Evolutionary conservation across 1,140 invertebrate genomes (phyloP), one percentile per base, ranked within the genome.

Genomic region (Meloidogyne hapla): DNA sequence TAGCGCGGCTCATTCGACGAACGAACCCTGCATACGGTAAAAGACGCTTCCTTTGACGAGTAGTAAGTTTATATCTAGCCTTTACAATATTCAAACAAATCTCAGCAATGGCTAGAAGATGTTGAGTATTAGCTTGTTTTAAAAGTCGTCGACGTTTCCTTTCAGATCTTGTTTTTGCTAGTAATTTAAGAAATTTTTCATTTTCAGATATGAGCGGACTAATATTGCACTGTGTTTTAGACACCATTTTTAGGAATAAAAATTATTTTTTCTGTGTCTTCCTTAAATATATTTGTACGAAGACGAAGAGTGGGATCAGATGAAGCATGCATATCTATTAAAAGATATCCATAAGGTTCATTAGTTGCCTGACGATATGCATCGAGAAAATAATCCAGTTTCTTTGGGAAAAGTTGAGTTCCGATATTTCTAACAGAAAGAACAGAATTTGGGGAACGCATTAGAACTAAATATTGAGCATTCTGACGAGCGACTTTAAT

Each of bases 301-400:
- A 72, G 69, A 8, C 69, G 69, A n/a, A 72, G 62, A 45, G n/a
- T 12, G 8, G 69, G 69, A n/a, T 48, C 42, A 12, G 45, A 61
- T 12, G 69, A 69, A 25, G 69, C 69, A 69, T 72, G 69, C 69
- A 72, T 72, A 26, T 72, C 69, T 21, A 72, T 48, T 21, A 72
- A 23, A 18, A 72, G 62, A 56, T 72, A 72, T 15, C 69, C 69
- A 12, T 72, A 72, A 18, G 69, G 69, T n/a, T 64, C 28, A 2
- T 75, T 33, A 18, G 74, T 75, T 26, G 74, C 74, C 15, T 75
- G 23, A 33, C 38, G 9, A 26, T 75, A 75, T 28, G 74, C 69
- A n/a, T 75, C 74, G 25, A 75, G 13, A 75, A 75, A 75, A 75
- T 76, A 75, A 18, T 70, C 38, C 28, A 74, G 28, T 9, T 75